These are phyloP conservation scores for Shinisaurus crocodilurus DNA, from an alignment of 2,113 vertebrate genomes.

Conservation along the genomic window DNA sequence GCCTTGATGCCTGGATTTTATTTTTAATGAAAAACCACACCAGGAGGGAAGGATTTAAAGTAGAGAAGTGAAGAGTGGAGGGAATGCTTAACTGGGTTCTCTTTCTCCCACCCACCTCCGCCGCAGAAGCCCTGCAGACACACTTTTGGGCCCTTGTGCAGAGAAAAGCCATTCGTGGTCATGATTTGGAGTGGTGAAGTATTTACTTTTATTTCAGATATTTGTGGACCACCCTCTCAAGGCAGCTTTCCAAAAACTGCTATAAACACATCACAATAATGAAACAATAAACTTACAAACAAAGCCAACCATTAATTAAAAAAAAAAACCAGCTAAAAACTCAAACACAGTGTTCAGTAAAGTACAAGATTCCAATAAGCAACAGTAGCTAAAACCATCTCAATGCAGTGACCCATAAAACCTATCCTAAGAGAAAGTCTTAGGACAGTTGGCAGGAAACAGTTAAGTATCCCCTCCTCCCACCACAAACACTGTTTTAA, in stretches of 20 bases:
- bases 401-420: not conserved
- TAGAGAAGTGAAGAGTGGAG: no score
- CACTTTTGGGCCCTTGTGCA: not conserved
- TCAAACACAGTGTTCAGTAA: not conserved
- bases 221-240: not conserved
- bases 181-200: not conserved
- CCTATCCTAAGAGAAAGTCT: no score
- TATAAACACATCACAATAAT: not conserved
- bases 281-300: not conserved
- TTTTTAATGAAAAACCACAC: not conserved
- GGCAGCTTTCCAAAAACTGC: not conserved
- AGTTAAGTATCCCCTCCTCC: no score
- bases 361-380: not conserved
- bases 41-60: no score
- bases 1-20: not conserved
- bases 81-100: not conserved
- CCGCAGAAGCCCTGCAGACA: not conserved
- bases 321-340: not conserved
- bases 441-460: not conserved
- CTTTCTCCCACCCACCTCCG: no score
- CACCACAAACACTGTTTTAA: no score
- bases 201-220: no score
- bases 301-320: not conserved
- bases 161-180: no score
- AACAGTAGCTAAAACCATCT: not conserved